phyloP scores from a whole-genome alignment of 2,888 invertebrate species.

The Halictus quadricinctus region DNA sequence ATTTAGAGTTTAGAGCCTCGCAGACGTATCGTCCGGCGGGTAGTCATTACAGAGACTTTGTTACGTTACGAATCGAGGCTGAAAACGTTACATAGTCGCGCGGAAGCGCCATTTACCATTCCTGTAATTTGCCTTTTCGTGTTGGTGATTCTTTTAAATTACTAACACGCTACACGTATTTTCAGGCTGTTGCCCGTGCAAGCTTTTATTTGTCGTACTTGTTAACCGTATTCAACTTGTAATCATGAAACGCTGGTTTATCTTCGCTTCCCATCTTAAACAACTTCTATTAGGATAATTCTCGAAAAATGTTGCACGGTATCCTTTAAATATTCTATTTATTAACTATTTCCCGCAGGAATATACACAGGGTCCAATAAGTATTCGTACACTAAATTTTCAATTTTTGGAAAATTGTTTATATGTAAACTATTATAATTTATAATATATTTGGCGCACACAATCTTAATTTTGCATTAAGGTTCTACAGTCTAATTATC shows the following conservation, averaged over 20 bases:
- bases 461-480: neutral
- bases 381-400: neutral
- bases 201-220: neutral
- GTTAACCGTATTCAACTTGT: neutral
- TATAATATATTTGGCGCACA: neutral
- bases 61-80: constrained; percentile 20
- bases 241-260: neutral
- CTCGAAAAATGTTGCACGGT: neutral
- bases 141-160: neutral
- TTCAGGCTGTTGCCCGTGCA: neutral
- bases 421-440: neutral
- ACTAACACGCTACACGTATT: neutral
- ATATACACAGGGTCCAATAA: neutral
- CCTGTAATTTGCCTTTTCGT: constrained; percentile 12
- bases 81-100: constrained; percentile 23
- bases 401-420: neutral
- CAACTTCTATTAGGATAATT: neutral
- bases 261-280: constrained; percentile 5
- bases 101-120: constrained; percentile 25
- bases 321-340: neutral
- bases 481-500: neutral
- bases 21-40: constrained; percentile 8
- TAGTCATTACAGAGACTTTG: constrained; percentile 33
- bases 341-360: neutral
- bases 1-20: constrained; percentile 41